These are phyloP conservation scores for Eustalomyia histrio DNA, from an alignment of 2,888 invertebrate species.

Conservation along the genomic window DNA sequence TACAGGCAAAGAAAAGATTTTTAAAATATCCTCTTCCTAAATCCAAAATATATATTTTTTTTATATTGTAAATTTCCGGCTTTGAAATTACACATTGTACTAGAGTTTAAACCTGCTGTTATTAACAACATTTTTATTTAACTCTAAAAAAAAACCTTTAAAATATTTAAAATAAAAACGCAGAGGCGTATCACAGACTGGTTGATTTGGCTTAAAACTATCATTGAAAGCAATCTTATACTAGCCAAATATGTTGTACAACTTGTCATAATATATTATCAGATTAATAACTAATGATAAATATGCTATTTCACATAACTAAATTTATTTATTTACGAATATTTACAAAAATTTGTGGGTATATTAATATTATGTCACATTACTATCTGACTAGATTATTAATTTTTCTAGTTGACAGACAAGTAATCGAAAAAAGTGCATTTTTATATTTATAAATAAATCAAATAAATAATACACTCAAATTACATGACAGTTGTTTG, in stretches of 20 bases:
- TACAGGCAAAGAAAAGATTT: no score
- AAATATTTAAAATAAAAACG: constrained; percentile 29
- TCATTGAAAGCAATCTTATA: constrained; percentile 7
- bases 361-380: constrained; percentile 2
- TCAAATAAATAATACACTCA: not conserved
- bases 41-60: not conserved
- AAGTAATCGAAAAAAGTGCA: constrained; percentile 2
- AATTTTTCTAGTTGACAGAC: constrained; percentile 31
- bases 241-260: not conserved
- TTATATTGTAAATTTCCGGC: constrained; percentile 39
- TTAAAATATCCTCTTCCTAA: not conserved
- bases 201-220: constrained; percentile 1
- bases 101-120: constrained; percentile 37
- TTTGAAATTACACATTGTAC: constrained; percentile 14
- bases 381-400: constrained; percentile 8
- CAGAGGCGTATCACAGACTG: constrained; percentile 42
- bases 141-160: not conserved
- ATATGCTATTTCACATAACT: not conserved
- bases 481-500: no score
- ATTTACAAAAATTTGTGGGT: not conserved
- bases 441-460: not conserved
- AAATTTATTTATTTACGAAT: not conserved
- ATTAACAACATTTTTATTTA: constrained; percentile 28
- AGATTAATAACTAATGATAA: not conserved
- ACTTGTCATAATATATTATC: constrained; percentile 3